Base-by-base conservation (phyloP, 2,113 vertebrate genomes). In the Sorex araneus region DNA sequence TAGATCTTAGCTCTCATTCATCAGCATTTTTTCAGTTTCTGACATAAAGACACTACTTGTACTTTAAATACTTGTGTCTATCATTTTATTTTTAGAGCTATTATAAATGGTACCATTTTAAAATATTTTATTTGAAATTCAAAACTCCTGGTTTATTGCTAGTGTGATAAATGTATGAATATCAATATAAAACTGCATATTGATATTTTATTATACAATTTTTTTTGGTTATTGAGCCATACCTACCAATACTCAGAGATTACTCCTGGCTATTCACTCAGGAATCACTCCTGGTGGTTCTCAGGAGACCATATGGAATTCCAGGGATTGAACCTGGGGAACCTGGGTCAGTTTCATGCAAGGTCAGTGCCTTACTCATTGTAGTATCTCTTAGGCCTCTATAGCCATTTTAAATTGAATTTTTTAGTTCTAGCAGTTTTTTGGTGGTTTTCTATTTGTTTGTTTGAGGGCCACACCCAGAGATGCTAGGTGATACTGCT, bases 181-280 rank as follows among this genome's bases (percentile, higher is more conserved):
- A 34, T 2, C n/a, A n/a, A 43, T 76, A 45, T 88, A 21, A 82
- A 85, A 78, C 64, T 75, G 2, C 30, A 11, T 50, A 21, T 54
- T 79, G 70, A 60, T 57, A 34, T 43, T 94, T 67, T 40, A 45
- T 88, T 91, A 19, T 87, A 45, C 32, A 81, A n/a, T 34, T 91
- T 19, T 57, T 60, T 66, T 50, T 50, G 10, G 6, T 50, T 50
- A 50, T 50, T 50, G 10, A 50, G 47, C 13, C 47, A 12, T 50
- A 50, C 13, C 13, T 50, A 13, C 6, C 47, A 12, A 10, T 50
- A 13, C 47, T 50, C 13, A 50, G 9, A 50, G 47, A 9, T 50
- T 50, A 50, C 47, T 50, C 47, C 47, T 10, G 47, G 5, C 47
- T 50, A 5, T 50, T 10, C 47, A 50, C 9, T 10, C 47, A 50